Evolutionary conservation across 2,888 invertebrate species (phyloP), one percentile per base, ranked within the genome.

Genomic region (Cheilosia urbana): DNA sequence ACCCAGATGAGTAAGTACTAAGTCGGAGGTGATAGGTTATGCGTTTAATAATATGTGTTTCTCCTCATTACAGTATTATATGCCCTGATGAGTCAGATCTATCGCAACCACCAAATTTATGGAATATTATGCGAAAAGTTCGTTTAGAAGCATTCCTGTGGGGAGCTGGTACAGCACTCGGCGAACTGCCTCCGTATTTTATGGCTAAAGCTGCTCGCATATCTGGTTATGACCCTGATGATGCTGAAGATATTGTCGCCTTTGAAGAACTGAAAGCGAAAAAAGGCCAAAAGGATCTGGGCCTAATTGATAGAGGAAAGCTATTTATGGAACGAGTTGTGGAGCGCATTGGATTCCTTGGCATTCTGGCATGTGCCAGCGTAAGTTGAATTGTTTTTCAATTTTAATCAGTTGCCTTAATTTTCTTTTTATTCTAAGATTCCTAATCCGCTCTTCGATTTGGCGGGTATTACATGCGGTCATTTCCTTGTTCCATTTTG

Each of bases 401-500:
- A 9, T 11, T 37, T 11, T 11, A 30, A 6, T 27, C 11, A 27
- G 3, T 7, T 34, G 4, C 3, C 2, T 53, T 21, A n/a, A 21
- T 42, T 13, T 5, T 24, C 2, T 3, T 24, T 24, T 1, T 40
- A 37, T 72, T 53, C 27, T 62, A 57, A 98, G 94, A 98, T 99
- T 89, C 99, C 99, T n/a, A 99, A 99, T 93, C 99, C 99, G 0
- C 93, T 99, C 82, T 99, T 99, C 92, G 99, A 99, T 93, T 93
- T 99, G 91, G 99, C 99, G 24, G 99, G 99, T 1, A 96, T 99
- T 42, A 99, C 98, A 0, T 99, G 99, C 92, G 99, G 99, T 0
- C 99, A 99, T 92, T 99, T 99, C 92, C 94, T 99, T 81, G 98
- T 99, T 88, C 99, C 99, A 15, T 99, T 99, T 93, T 99, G 99